Conservation (phyloP, 2,888 invertebrate species). For the Ennomos fuscantarius region DNA sequence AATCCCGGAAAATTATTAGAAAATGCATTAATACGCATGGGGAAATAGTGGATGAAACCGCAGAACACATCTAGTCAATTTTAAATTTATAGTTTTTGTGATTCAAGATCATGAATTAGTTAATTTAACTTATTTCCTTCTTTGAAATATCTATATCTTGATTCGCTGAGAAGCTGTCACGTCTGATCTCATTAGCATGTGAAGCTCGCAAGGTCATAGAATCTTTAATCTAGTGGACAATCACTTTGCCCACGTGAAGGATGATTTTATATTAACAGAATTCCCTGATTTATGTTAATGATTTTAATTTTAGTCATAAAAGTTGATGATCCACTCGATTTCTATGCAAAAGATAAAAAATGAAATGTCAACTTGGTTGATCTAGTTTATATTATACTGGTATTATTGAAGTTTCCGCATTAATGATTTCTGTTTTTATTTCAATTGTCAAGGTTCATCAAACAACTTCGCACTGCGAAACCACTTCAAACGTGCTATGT, state of each 20-base stretch:
- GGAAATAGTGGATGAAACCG: too few species aligned
- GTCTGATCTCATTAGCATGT: conserved; percentile 10
- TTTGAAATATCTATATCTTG: too few species aligned
- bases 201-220: conserved; percentile 4
- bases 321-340: conserved; percentile 2
- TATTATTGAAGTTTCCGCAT: conserved; percentile 1
- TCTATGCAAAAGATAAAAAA: not conserved
- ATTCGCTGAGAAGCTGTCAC: too few species aligned
- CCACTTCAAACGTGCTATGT: too few species aligned
- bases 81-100: too few species aligned
- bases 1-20: too few species aligned
- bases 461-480: too few species aligned
- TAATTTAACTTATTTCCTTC: too few species aligned
- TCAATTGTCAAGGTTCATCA: not conserved
- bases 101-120: too few species aligned
- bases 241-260: conserved; percentile 15
- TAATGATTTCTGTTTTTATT: not conserved
- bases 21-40: too few species aligned
- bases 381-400: conserved; percentile 7
- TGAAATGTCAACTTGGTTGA: conserved; percentile 13
- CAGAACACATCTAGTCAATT: too few species aligned
- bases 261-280: not conserved
- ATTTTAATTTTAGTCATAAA: not conserved
- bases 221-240: conserved; percentile 19
- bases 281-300: conserved; percentile 13